Evolutionary conservation across 2,888 invertebrate species (phyloP), one percentile per base, ranked within the genome.

Genomic region (Tryphoninae sp.): DNA sequence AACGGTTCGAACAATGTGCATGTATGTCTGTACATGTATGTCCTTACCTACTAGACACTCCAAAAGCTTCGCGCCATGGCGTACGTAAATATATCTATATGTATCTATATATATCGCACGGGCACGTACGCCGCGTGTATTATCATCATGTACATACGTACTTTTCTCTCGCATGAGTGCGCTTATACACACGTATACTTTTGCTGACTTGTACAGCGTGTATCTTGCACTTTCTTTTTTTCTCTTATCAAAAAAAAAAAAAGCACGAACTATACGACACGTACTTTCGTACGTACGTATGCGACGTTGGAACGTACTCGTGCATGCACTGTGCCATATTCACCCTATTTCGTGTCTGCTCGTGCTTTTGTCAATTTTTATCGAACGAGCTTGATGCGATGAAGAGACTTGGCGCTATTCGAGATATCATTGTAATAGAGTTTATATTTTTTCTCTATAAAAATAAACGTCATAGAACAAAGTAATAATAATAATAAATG

Each of bases 81-180:
- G 81, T 80, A 78, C 78, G 77, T 82, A 33, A 33, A 33, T 33
- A 33, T 33, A 33, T 33, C 19, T 19, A 33, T 33, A 33, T 33
- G 76, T 72, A 76, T 19, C 33, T 33, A 75, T 61, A 73, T 51
- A 59, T 61, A 68, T 62, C 55, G 51, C 78, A 72, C 59, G 78
- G 73, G 81, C 69, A 83, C 81, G 79, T 78, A 81, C 81, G 75
- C 64, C 68, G 33, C 51, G 67, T 73, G 78, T 78, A 13, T 53
- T 42, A 19, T 49, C 71, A 19, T 68, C n/a, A 71, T 49, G 58
- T 67, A 78, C 71, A 22, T 42, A 45, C 49, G 49, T 49, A 23
- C 42, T 58, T 22, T 59, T 49, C n/a, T 40, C 2, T 51, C 19
- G 26, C 26, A 11, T 71, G 40, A 42, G 33, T 55, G 55, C 53